Evolutionary conservation across 2,797 vertebrate species (phyloP).

Genomic region (Rhinophrynus dorsalis): DNA sequence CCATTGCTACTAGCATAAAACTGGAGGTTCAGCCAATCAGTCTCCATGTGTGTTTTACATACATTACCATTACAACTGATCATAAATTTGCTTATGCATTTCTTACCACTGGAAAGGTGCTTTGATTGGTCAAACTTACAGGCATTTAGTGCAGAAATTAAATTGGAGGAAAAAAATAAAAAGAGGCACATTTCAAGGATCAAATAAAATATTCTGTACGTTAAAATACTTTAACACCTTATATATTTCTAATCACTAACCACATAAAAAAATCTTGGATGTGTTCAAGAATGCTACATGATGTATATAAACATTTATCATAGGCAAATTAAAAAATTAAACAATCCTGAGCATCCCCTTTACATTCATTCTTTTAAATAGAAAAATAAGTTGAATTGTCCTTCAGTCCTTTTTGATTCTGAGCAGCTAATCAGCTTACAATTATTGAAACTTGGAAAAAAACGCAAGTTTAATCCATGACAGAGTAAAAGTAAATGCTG

Average conservation of each 20-base stretch:
- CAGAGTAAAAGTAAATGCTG: too few species aligned
- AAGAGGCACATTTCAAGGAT: slow-evolving; percentile 73
- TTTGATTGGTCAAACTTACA: slow-evolving; percentile 66
- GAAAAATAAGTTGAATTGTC: slow-evolving; percentile 74
- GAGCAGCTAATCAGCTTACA: too few species aligned
- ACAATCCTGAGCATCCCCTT: slow-evolving; percentile 88
- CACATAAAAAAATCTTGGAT: slow-evolving; percentile 57
- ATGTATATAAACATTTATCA: slow-evolving; percentile 67
- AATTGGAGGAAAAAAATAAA: too few species aligned
- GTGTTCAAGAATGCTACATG: slow-evolving; percentile 70
- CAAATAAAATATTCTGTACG: slow-evolving; percentile 66
- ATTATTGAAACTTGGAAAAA: too few species aligned
- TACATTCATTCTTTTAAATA: slow-evolving; percentile 91
- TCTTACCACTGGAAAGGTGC: slow-evolving; percentile 64
- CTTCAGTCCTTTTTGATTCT: slow-evolving; percentile 60
- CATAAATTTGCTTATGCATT: slow-evolving; percentile 59
- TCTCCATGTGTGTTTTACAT: too few species aligned
- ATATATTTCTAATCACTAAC: slow-evolving; percentile 15
- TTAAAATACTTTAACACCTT: slow-evolving; percentile 63
- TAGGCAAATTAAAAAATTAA: slow-evolving; percentile 77
- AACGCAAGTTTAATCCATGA: too few species aligned
- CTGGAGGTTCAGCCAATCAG: neutral
- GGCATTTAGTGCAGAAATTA: slow-evolving; percentile 76
- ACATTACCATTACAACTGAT: neutral
- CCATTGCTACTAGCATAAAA: neutral